Conservation (phyloP, 2,113 vertebrate genomes). For the Engraulis encrasicolus region DNA sequence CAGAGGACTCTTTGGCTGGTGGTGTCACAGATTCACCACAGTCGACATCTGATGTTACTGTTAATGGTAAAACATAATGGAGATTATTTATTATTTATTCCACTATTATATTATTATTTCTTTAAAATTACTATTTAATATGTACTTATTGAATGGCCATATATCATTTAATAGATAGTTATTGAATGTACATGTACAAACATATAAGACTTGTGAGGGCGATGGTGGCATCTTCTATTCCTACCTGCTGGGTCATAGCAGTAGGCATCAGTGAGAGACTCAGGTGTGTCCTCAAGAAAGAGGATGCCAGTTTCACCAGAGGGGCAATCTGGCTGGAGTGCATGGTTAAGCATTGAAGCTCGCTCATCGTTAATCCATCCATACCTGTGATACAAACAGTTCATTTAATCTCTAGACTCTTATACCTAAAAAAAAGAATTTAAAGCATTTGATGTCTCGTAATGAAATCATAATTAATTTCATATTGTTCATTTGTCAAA, state of each 20-base stretch:
- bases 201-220: not conserved
- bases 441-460: constrained; percentile 5
- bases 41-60: constrained; percentile 23
- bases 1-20: constrained; percentile 15
- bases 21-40: constrained; percentile 12
- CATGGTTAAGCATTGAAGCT: constrained; percentile 74
- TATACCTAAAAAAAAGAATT: constrained; percentile 18
- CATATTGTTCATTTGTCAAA: too few species aligned
- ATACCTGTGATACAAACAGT: constrained; percentile 68
- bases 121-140: too few species aligned
- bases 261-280: constrained; percentile 73
- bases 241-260: constrained; percentile 81
- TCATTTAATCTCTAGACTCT: not conserved
- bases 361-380: constrained; percentile 66
- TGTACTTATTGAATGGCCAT: too few species aligned
- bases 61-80: not conserved
- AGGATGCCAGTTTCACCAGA: constrained; percentile 75
- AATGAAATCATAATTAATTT: too few species aligned
- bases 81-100: not conserved
- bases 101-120: too few species aligned
- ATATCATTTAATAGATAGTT: too few species aligned
- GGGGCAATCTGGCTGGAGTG: constrained; percentile 72
- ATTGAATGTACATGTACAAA: not conserved
- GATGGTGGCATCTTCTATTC: not conserved
- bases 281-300: constrained; percentile 59